Evolutionary conservation across 2,888 invertebrate species (phyloP).

Genomic region (Chaetogeoica ovagalla): DNA sequence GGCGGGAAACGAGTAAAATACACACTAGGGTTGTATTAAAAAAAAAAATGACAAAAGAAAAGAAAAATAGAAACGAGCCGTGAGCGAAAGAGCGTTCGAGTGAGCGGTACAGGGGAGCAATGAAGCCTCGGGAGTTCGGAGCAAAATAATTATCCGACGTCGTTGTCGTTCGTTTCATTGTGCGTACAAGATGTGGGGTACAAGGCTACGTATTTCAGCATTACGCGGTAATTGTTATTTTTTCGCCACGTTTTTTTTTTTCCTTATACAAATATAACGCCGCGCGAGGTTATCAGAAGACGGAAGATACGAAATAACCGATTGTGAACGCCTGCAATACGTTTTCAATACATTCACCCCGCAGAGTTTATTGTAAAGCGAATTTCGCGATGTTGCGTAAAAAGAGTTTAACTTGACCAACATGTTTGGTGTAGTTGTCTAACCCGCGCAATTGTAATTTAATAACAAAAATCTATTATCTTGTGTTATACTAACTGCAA

Average conservation of each 20-base stretch:
- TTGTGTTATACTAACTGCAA: too few relatives aligned
- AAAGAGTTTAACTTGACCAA: too few relatives aligned
- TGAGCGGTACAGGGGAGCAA: neutral
- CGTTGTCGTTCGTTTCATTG: conserved; percentile 20
- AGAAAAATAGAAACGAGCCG: neutral
- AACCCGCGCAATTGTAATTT: too few relatives aligned
- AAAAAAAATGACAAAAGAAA: neutral
- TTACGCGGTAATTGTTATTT: neutral
- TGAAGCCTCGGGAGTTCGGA: neutral
- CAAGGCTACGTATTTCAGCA: neutral
- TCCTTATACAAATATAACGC: neutral
- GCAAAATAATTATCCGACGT: conserved; percentile 27
- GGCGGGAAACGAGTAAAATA: neutral
- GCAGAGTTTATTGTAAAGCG: too few relatives aligned
- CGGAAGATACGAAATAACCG: too few relatives aligned
- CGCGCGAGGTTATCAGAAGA: too few relatives aligned
- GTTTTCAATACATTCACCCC: too few relatives aligned
- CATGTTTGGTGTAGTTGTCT: too few relatives aligned
- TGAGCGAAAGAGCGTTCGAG: too few relatives aligned
- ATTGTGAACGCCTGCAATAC: too few relatives aligned
- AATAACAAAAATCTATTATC: too few relatives aligned
- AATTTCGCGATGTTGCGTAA: too few relatives aligned
- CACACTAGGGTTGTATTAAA: conserved; percentile 14
- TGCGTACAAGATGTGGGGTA: neutral
- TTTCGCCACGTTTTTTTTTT: neutral